These are phyloP conservation scores for Nasonia vitripennis DNA, from an alignment of 1,140 invertebrate genomes.

Conservation along the genomic window DNA sequence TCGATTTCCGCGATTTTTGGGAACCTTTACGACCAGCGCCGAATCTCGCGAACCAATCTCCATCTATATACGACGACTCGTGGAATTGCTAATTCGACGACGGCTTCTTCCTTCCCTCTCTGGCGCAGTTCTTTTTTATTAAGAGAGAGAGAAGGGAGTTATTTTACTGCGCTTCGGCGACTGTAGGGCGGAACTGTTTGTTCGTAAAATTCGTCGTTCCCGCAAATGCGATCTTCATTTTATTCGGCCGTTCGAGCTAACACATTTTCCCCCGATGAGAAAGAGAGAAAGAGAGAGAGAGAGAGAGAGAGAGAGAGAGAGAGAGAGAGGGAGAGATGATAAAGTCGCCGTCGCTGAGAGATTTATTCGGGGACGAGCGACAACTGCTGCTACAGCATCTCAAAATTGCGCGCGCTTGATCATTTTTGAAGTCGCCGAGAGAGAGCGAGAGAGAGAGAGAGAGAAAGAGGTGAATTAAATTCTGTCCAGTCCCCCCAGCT, in stretches of 20 bases:
- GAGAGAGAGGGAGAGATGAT: neutral
- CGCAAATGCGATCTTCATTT: conserved; percentile 10
- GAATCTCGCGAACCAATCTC: neutral
- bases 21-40: neutral
- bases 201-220: neutral
- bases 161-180: neutral
- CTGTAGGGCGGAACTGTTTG: neutral
- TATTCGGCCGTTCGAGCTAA: neutral
- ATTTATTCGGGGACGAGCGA: neutral
- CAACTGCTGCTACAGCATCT: neutral
- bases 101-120: neutral
- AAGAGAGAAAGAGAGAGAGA: neutral
- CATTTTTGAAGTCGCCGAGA: neutral
- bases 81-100: conserved; percentile 1
- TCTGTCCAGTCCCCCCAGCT: neutral
- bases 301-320: neutral
- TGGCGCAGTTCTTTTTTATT: neutral
- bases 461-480: neutral
- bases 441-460: neutral
- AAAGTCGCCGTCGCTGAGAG: neutral
- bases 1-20: conserved; percentile 15
- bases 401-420: neutral
- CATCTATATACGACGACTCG: neutral
- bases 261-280: neutral
- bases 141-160: neutral